Percentiles rank a stretch among this genome's conserved stretches.
Evolutionary conservation across 92 coral and sea anemone species (phyloP).

Genomic region (Parazoanthus swiftii): DNA sequence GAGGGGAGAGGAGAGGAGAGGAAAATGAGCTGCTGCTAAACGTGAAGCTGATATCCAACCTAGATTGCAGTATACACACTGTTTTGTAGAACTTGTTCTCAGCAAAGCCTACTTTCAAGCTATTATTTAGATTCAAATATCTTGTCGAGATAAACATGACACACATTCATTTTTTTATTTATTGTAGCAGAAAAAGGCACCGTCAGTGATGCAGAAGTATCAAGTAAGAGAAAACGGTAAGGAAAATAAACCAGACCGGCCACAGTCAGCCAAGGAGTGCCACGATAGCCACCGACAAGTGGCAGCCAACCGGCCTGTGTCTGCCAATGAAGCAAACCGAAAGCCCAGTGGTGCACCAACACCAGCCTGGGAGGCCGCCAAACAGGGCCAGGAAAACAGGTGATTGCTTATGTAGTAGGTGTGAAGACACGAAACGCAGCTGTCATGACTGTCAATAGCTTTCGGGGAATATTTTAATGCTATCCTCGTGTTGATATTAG

Average conservation of each 20-base stretch:
- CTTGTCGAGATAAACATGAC: too few species aligned
- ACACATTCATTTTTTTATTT: background rate
- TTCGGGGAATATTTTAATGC: too few species aligned
- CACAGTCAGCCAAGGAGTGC: slow-evolving; percentile 62
- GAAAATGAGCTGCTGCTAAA: too few species aligned
- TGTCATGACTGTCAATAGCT: background rate
- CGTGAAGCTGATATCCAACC: too few species aligned
- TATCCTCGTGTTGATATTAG: background rate
- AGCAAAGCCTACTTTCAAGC: background rate
- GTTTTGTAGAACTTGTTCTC: too few species aligned
- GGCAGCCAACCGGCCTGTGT: slow-evolving; percentile 72
- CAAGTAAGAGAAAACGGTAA: slow-evolving; percentile 59
- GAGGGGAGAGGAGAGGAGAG: too few species aligned
- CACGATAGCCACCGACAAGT: slow-evolving; percentile 48
- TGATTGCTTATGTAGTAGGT: background rate
- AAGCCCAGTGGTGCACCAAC: slow-evolving; percentile 59
- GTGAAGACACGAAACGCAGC: background rate
- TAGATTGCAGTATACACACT: too few species aligned
- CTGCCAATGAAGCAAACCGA: slow-evolving; percentile 76
- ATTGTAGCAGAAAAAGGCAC: slow-evolving; percentile 67
- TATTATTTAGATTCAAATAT: background rate
- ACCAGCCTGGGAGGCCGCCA: slow-evolving; percentile 94
- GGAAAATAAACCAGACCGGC: slow-evolving; percentile 67
- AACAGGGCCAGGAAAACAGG: slow-evolving; percentile 90
- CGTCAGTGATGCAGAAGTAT: slow-evolving; percentile 87